Conservation (phyloP, 2,888 invertebrate genomes). For the Dynastes hyllus region DNA sequence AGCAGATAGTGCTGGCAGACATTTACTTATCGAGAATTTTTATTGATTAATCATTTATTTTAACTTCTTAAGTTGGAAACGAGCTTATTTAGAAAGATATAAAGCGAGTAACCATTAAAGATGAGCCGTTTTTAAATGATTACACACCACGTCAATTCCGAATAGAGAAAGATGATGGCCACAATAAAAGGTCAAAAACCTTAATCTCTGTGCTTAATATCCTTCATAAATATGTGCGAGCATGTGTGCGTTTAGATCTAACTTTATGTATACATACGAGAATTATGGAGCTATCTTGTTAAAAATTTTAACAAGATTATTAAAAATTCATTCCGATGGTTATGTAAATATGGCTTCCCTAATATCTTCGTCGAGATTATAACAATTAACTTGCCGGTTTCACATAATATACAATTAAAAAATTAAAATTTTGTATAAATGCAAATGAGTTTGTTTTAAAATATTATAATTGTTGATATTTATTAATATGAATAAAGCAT, state of each 20-base stretch:
- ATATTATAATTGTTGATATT: constrained; percentile 52
- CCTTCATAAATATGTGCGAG: background rate
- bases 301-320: constrained; percentile 52
- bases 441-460: constrained; percentile 53
- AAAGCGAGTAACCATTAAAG: too few species aligned
- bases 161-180: background rate
- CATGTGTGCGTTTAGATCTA: background rate
- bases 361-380: constrained; percentile 27
- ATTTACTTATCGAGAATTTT: too few species aligned
- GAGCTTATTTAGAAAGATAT: too few species aligned
- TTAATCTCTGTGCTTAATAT: constrained; percentile 15
- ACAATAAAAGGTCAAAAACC: constrained; percentile 49
- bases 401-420: constrained; percentile 57
- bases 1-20: too few species aligned
- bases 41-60: too few species aligned
- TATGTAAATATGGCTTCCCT: constrained; percentile 46
- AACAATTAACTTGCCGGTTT: constrained; percentile 49
- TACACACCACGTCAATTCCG: too few species aligned
- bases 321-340: constrained; percentile 49
- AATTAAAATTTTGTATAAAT: constrained; percentile 55
- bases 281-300: constrained; percentile 46
- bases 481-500: constrained; percentile 21
- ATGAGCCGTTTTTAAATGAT: too few species aligned
- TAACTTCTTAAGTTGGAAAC: too few species aligned
- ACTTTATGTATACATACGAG: background rate